Evolutionary conservation across 1,140 invertebrate genomes (phyloP).

Genomic region (Copidosoma floridanum): DNA sequence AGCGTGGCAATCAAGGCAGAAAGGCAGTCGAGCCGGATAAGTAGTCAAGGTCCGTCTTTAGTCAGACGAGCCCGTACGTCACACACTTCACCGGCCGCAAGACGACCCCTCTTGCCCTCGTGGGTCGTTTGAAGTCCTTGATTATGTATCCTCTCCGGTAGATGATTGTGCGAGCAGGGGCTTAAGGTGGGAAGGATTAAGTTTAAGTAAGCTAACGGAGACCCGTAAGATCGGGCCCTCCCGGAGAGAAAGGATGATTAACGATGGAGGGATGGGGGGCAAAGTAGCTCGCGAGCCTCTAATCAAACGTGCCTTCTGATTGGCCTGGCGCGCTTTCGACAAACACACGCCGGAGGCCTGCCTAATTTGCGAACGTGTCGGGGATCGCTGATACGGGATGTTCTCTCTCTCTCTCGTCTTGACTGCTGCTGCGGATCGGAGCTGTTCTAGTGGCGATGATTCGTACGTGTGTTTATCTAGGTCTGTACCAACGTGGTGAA

Average conservation of each 20-base stretch:
- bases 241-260: conserved; percentile 14
- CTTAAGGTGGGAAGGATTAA: conserved; percentile 29
- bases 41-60: conserved; percentile 14
- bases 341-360: conserved; percentile 32
- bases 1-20: not conserved
- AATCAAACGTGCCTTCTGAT: conserved; percentile 47
- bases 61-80: not conserved
- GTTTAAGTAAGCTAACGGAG: conserved; percentile 18
- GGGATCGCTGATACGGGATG: conserved; percentile 12
- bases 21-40: not conserved
- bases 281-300: conserved; percentile 36
- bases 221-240: not conserved
- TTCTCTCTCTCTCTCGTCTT: too few species aligned
- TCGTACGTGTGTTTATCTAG: too few species aligned
- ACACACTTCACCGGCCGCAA: not conserved
- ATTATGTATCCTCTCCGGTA: conserved; percentile 22
- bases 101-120: too few species aligned
- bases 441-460: too few species aligned
- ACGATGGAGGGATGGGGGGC: not conserved
- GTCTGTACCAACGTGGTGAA: too few species aligned
- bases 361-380: conserved; percentile 35
- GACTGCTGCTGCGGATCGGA: too few species aligned
- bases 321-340: conserved; percentile 28
- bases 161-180: too few species aligned
- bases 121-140: conserved; percentile 15